Evolutionary conservation across 2,888 invertebrate genomes (phyloP), one percentile per base, ranked within the genome.

Genomic region (Aleiodes alternator): DNA sequence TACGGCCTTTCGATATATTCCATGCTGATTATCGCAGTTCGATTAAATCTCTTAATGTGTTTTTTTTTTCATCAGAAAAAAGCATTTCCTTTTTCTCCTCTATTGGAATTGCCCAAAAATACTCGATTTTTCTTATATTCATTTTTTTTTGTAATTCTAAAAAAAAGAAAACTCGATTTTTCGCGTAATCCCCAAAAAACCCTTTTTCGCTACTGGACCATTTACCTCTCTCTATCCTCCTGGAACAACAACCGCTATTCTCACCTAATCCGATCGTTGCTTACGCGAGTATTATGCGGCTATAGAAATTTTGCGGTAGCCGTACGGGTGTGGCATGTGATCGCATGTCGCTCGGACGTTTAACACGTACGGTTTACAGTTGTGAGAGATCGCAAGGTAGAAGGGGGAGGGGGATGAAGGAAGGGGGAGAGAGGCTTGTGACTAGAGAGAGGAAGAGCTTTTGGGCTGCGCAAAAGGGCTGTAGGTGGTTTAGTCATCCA

Each of bases 301-400:
- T 83, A 82, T 82, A 85, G 86, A 85, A 86, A 86, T 84, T 82
- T 81, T 79, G 82, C 79, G 84, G 83, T 82, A 80, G 74, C 83
- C 51, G 43, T 16, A 53, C 77, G 83, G 84, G 83, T 84, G 86
- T 86, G 85, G 86, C 81, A 81, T 82, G 84, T 61, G 55, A 43
- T 83, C 82, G 78, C 84, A 82, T 84, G 84, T 83, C 82, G 80
- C 80, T 78, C 76, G 74, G 83, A 81, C 80, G 84, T 85, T 85
- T 76, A 83, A 83, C 82, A 83, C 80, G 81, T 82, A 78, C 77
- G 73, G 78, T 77, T 76, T 77, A 77, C 70, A 77, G 69, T 71
- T 66, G 61, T 69, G 57, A 48, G 55, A 71, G 73, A 43, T 34
- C 12, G 64, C 7, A 11, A 43, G 61, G 23, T 23, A 23, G 23